A percentile compares a stretch with the other conserved stretches of the same genome.
Evolutionary conservation across 2,797 vertebrate genomes (phyloP).

Genomic region (Leuciscus waleckii): DNA sequence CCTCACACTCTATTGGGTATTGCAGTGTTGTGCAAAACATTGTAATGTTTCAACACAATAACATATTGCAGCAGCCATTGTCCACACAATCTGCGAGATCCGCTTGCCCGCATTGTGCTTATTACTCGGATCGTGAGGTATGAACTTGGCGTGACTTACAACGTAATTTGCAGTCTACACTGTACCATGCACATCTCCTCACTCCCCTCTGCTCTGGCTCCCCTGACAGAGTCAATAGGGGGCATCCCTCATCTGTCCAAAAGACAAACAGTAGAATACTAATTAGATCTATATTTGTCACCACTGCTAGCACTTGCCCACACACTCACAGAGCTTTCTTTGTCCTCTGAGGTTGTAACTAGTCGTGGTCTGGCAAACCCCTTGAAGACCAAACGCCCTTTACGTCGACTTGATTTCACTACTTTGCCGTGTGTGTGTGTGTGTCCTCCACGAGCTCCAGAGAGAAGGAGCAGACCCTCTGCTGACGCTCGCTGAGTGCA

Average conservation of each 20-base stretch:
- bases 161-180: conserved; percentile 93
- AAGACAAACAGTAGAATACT: conserved; percentile 96
- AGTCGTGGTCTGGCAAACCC: conserved; percentile 40
- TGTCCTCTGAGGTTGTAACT: conserved; percentile 61
- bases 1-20: conserved; percentile 86
- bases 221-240: conserved; percentile 98
- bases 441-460: conserved; percentile 40
- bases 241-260: conserved; percentile 99
- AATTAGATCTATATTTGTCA: conserved; percentile 89
- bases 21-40: conserved; percentile 77
- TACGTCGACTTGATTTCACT: neutral
- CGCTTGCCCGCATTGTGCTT: conserved; percentile 85
- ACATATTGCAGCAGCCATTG: conserved; percentile 86
- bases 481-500: conserved; percentile 81
- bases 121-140: conserved; percentile 88
- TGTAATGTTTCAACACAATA: conserved; percentile 73
- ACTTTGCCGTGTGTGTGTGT: neutral
- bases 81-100: conserved; percentile 82
- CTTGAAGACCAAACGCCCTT: neutral
- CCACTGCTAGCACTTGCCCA: conserved; percentile 80
- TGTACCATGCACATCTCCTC: conserved; percentile 79
- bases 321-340: conserved; percentile 71
- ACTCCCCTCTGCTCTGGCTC: conserved; percentile 82
- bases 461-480: conserved; percentile 84
- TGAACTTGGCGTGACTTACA: conserved; percentile 88